Base-by-base conservation (phyloP, 1,140 invertebrate species). In the Zeugodacus cucurbitae region DNA sequence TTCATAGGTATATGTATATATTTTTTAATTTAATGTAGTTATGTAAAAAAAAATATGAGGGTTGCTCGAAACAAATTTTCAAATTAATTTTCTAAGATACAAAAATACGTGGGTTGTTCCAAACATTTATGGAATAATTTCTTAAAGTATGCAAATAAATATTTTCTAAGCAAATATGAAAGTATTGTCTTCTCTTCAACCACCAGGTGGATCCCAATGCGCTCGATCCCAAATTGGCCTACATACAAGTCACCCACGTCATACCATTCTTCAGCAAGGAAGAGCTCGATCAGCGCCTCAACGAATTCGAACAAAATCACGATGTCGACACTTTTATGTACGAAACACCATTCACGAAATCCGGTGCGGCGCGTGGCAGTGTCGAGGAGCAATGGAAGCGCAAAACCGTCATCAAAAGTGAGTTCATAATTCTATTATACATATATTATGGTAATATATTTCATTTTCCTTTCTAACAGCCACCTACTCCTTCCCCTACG, bases 201-300 rank as follows among this genome's bases (percentile, higher is more conserved):
- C 11, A 94, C n/a, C 91, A 97, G 97, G 96, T 99, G 34, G 95
- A 97, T 90, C 94, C 95, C 11, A 95, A 94, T 74, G 96, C 97
- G 58, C 93, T 99, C 87, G 97, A 99, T 94, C 94, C 95, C 29
- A 97, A 97, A 92, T 95, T 96, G 89, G 98, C 97, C 22, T 97
- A 98, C 91, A 98, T 99, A 90, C 98, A 99, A 95, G 97, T 99
- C 22, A 98, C 97, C 0, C 96, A 97, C 91, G 96, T 98, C 3
- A 95, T 95, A 26, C 97, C 97, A 5, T 97, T 97, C 93, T 97
- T 96, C 91, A 96, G 96, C 87, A 96, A 97, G 90, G 94, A 94
- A 32, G 96, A 97, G 90, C 92, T 96, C 11, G 95, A 95, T 90
- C 93, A 94, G 54, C 93, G 96, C 87, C 94, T 95, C 37, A 97